Evolutionary conservation across 1,140 invertebrate genomes (phyloP).

Genomic region (Bilobella aurantiaca): DNA sequence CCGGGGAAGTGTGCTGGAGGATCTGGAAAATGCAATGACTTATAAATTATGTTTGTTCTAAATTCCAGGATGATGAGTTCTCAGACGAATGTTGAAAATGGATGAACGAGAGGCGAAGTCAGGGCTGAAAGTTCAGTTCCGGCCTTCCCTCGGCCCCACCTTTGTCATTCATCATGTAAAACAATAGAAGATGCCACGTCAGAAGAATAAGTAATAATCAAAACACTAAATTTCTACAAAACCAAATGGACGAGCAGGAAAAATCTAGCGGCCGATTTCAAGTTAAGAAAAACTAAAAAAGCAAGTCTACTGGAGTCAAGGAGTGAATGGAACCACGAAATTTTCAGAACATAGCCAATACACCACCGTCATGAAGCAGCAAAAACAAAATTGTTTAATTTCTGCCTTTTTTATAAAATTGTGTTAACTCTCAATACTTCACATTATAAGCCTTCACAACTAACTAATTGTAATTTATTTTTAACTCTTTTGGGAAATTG

Average conservation of each 20-base stretch:
- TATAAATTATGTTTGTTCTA: not conserved
- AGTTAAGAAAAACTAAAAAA: not conserved
- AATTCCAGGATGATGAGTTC: slow-evolving; percentile 33
- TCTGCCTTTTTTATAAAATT: too few relatives aligned
- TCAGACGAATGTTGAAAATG: slow-evolving; percentile 34
- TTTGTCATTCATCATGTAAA: slow-evolving; percentile 7
- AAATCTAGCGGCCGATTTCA: too few relatives aligned
- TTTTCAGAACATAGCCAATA: not conserved
- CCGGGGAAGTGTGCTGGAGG: too few relatives aligned
- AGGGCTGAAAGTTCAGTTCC: not conserved
- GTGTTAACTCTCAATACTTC: too few relatives aligned
- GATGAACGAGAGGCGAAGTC: not conserved
- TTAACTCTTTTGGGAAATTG: not conserved
- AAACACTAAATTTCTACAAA: too few relatives aligned
- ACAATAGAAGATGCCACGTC: not conserved
- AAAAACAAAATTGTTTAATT: too few relatives aligned
- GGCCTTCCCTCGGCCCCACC: not conserved
- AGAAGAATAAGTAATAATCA: not conserved
- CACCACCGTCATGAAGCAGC: too few relatives aligned
- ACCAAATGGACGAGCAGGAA: too few relatives aligned
- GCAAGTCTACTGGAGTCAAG: not conserved
- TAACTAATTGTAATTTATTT: not conserved
- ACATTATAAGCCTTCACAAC: not conserved
- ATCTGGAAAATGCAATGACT: not conserved
- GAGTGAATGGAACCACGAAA: not conserved